phyloP scores from a whole-genome alignment of 2,888 invertebrate species.

The Tyria jacobaeae region DNA sequence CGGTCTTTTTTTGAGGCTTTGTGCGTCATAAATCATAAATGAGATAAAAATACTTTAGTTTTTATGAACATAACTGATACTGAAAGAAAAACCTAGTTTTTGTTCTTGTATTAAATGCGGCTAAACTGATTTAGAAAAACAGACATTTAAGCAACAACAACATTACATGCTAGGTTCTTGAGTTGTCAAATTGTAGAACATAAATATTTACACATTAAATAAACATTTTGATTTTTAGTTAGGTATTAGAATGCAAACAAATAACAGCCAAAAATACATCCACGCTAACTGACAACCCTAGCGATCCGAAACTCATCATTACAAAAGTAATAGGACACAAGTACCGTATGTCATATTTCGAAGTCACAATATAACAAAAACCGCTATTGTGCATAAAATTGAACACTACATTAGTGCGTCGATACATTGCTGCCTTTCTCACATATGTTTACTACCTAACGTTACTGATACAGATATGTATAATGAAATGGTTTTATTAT shows the following conservation, averaged over 20 bases:
- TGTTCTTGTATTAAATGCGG: too few species aligned
- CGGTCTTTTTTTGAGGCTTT: background rate
- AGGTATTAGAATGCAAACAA: background rate
- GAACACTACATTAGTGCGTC: constrained; percentile 9
- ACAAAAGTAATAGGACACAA: constrained; percentile 54
- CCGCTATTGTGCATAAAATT: constrained; percentile 25
- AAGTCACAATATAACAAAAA: constrained; percentile 38
- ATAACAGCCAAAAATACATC: background rate
- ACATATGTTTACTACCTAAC: background rate
- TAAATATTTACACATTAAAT: too few species aligned
- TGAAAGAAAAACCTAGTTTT: too few species aligned
- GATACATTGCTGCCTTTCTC: constrained; percentile 30
- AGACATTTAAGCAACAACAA: too few species aligned
- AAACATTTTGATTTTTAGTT: too few species aligned
- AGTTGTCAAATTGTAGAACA: too few species aligned
- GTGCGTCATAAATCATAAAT: background rate
- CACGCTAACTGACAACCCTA: constrained; percentile 17
- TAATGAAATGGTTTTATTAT: constrained; percentile 22
- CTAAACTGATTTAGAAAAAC: too few species aligned
- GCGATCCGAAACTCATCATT: constrained; percentile 30
- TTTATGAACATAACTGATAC: background rate
- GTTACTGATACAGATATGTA: constrained; percentile 8
- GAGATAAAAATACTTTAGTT: background rate
- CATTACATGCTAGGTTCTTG: too few species aligned
- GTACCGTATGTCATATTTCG: constrained; percentile 51